Evolutionary conservation across 2,888 invertebrate genomes (phyloP), one percentile per base, ranked within the genome.

Genomic region (Chymomyza procnemis): DNA sequence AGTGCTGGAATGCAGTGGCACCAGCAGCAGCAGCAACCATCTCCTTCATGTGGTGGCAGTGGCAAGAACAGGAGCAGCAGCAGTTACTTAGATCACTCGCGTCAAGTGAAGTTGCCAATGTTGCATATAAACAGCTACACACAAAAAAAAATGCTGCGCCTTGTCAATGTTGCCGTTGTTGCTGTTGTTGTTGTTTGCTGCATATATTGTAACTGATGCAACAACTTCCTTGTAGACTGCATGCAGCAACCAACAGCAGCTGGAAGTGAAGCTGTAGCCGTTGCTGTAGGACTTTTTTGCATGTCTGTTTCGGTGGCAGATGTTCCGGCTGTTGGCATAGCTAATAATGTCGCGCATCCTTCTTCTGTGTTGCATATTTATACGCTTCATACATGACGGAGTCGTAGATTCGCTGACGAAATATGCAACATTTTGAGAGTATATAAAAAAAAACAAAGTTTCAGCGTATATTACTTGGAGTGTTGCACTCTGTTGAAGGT

Each of bases 41-140:
- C 56, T 75, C 21, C 41, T 34, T 18, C 21, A 48, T 41, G 34
- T 30, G 56, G 56, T 50, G 41, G 16, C 50, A 64, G n/a, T 46
- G 34, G 30, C 64, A 34, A 46, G 48, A 57, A 26, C 69, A 46
- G 69, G 66, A 69, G 41, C 63, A 66, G 18, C 61, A 62, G 57
- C 56, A 72, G 66, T 64, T 68, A 46, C 69, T 67, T 67, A 64
- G 65, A 73, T 81, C 79, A 77, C 67, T 69, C 67, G 76, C 80
- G 74, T 78, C 76, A 83, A 76, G 86, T 69, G 78, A 74, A 72
- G 84, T 74, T 83, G 86, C 80, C 86, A 81, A 83, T 85, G 85
- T 73, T 81, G 84, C 84, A 80, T 72, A 80, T 78, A 85, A 83
- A 78, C 78, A 85, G 67, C 22, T 47, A 22, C 60, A 56, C 56